These are phyloP conservation scores for Tortricodes alternella DNA, from an alignment of 2,888 invertebrate genomes.

Conservation along the genomic window DNA sequence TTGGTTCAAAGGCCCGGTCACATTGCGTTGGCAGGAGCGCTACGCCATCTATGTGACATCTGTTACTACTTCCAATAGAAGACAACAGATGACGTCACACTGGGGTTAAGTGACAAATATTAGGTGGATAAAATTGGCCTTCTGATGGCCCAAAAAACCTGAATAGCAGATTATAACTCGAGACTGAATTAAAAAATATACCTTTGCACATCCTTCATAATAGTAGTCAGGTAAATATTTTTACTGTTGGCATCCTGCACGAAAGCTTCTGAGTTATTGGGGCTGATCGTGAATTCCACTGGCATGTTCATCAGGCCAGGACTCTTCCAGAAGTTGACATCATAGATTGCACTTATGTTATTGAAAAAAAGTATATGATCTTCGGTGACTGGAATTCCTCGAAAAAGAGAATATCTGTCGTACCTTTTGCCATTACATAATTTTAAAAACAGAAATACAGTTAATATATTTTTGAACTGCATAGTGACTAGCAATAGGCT, in stretches of 20 bases:
- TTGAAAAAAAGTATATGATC: conserved; percentile 53
- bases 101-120: no score
- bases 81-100: no score
- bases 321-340: conserved; percentile 58
- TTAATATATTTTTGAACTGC: background rate
- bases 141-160: no score
- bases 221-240: conserved; percentile 49
- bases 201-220: conserved; percentile 62
- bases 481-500: no score
- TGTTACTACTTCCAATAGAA: no score
- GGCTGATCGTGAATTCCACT: conserved; percentile 58
- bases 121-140: no score
- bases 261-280: conserved; percentile 45
- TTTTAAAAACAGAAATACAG: conserved; percentile 3
- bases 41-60: no score
- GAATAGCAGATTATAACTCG: no score
- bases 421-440: conserved; percentile 43
- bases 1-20: no score
- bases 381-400: conserved; percentile 51
- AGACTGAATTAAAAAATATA: conserved; percentile 36
- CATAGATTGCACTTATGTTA: conserved; percentile 42
- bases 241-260: conserved; percentile 39
- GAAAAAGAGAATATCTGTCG: conserved; percentile 57
- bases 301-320: conserved; percentile 51
- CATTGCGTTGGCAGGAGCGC: no score